Base-by-base conservation (phyloP, 2,797 vertebrate species). In the Antennarius maculatus region DNA sequence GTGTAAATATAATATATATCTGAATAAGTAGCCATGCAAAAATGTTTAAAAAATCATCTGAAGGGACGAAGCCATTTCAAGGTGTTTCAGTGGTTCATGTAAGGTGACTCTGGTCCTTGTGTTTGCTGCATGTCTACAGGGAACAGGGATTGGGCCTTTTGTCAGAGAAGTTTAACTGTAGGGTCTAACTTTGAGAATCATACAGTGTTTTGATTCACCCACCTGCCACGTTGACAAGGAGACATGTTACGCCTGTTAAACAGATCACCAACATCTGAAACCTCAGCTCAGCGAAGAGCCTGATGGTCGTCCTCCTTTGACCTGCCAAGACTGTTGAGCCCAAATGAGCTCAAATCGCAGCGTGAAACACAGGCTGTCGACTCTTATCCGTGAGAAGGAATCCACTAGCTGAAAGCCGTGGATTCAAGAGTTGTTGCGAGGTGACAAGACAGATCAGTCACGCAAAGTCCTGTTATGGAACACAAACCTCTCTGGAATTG, bases 301-400 rank as follows among this genome's bases (percentile, higher is more conserved):
- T 61, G 73, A 66, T 49, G 66, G 62, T 71, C 72, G 78, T 66
- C 71, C 74, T 59, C 71, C 80, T 77, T 69, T 82, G 80, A 85
- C 85, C 80, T 82, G 82, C 86, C 85, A 83, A 85, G 60, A 73
- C 56, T 54, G 63, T 31, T 53, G 79, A 86, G 77, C 69, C 74
- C 72, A 81, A 85, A 89, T 82, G 67, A 86, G 84, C 83, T 88
- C 81, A 69, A 83, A 81, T 82, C 66, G 6, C 89, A 80, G 81
- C 84, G 51, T 79, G 85, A 87, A 88, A 86, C 64, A 41, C 82
- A 62, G 46, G 41, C 76, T 80, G 81, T 81, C 45, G 15, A 69
- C 57, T 41, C 61, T 76, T 68, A 10, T 80, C 74, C 76, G 79
- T 2, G 54, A 61, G 72, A 18, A 69, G 67, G 75, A 75, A 60